Evolutionary conservation across 23 tunicate species (phyloP).

Genomic region (Botrylloides violaceus): DNA sequence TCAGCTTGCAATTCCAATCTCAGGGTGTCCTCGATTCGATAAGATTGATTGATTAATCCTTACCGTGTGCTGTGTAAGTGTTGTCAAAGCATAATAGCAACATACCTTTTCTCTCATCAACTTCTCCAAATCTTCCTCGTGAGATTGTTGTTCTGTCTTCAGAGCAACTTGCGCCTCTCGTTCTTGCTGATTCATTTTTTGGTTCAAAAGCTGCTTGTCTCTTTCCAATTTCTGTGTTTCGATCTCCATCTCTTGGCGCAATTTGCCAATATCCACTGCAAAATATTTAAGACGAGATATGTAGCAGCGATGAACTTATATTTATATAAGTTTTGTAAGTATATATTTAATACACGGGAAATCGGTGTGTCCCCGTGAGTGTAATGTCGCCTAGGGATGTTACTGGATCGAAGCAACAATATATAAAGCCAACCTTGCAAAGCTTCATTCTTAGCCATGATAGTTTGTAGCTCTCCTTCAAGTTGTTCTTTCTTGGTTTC

Average conservation of each 20-base stretch:
- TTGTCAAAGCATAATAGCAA: too few species aligned
- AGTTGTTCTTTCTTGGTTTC: constrained; percentile 93
- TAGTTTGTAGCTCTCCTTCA: constrained; percentile 74
- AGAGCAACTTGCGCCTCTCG: constrained; percentile 87
- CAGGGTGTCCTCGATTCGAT: constrained; percentile 48
- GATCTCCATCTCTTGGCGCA: constrained; percentile 93
- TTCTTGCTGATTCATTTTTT: constrained; percentile 76
- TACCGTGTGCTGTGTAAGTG: too few species aligned
- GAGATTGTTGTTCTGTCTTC: constrained; percentile 88
- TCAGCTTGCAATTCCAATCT: constrained; percentile 69
- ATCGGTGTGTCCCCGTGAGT: too few species aligned
- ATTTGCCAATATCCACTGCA: constrained; percentile 77
- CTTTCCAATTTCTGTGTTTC: constrained; percentile 71
- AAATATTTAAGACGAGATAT: too few species aligned
- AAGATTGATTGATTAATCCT: too few species aligned
- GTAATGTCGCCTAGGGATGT: too few species aligned
- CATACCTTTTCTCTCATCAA: constrained; percentile 51
- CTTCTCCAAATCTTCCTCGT: constrained; percentile 92
- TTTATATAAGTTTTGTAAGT: too few species aligned
- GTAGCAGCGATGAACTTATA: too few species aligned
- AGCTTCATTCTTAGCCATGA: constrained; percentile 90
- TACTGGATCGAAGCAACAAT: too few species aligned
- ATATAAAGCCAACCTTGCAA: constrained; percentile 58
- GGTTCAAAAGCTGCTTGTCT: constrained; percentile 83
- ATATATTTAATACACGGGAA: too few species aligned